phyloP scores from a whole-genome alignment of 2,888 invertebrate species.

The Drosophila bunnanda region DNA sequence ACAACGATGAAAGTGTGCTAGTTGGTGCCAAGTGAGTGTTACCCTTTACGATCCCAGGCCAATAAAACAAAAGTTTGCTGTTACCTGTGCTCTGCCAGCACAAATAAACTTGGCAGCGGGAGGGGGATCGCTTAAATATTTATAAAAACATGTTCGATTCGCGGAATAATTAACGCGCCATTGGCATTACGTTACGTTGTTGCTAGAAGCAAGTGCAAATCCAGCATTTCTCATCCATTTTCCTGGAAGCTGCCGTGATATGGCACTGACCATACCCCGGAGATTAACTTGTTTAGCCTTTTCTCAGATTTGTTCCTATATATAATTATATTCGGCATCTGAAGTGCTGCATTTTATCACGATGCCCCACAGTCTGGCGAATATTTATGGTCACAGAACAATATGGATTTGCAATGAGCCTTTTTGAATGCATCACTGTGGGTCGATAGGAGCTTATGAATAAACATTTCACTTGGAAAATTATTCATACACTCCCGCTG shows the following conservation, averaged over 20 bases:
- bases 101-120: constrained; percentile 55
- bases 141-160: constrained; percentile 60
- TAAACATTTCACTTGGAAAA: constrained; percentile 1
- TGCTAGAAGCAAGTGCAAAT: constrained; percentile 63
- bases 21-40: constrained; percentile 93
- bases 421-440: constrained; percentile 1
- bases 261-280: constrained; percentile 21
- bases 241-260: constrained; percentile 57
- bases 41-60: constrained; percentile 20
- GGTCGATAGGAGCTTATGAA: constrained; percentile 9
- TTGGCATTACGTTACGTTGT: constrained; percentile 41
- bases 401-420: constrained; percentile 3
- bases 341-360: constrained; percentile 27
- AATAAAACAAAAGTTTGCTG: constrained; percentile 31
- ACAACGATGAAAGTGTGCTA: constrained; percentile 93
- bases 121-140: constrained; percentile 56
- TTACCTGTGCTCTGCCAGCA: constrained; percentile 49
- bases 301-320: not conserved
- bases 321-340: constrained; percentile 35
- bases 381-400: constrained; percentile 6
- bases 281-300: constrained; percentile 29
- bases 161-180: constrained; percentile 66
- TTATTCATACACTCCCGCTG: not conserved
- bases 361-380: constrained; percentile 3
- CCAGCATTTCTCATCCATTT: constrained; percentile 61